Base-by-base conservation (phyloP, 2,797 vertebrate genomes). In the Erpetoichthys calabaricus region DNA sequence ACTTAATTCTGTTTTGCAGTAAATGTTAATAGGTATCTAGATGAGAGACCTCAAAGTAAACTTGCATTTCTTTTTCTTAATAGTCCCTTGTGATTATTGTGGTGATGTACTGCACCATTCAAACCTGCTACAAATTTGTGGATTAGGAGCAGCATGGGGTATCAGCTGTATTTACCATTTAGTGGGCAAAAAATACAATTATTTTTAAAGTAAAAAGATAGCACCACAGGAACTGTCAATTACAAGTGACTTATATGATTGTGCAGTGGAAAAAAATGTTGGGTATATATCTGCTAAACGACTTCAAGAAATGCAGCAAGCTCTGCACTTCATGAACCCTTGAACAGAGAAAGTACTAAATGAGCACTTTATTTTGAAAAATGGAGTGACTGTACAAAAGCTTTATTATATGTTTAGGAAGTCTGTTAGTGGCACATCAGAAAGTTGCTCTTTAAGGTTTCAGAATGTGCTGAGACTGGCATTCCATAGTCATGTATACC, bases 141-240 rank as follows among this genome's bases (percentile, higher is more conserved):
- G 58, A 55, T 56, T 67, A 45, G 60, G 62, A 58, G 43, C 56
- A 45, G 57, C 25, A 58, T 64, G 7, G 51, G 58, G 45, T 58
- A 58, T 63, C 60, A 65, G 61, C 56, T 62, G 10, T 43, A 66
- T 8, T 47, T 67, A 62, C 65, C 59, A 0, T 61, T 65, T 55
- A 60, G 53, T 45, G 64, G 59, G 57, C 68, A 58, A 59, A 55
- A 25, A 43, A 53, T 57, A 6, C 50, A 59, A 58, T 60, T 66
- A 60, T 57, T 60, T 56, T 65, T 63, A 59, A 67, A 62, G 52
- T 60, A 51, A 70, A 68, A 72, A 60, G 57, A 63, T 64, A 69
- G 50, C 69, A 63, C 63, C 61, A 60, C 56, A 69, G 67, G 64
- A 74, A 65, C 61, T 68, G 68, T 64, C 77, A 77, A 70, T 78